Base-by-base conservation (phyloP, 2,888 invertebrate species). In the Drosophila subsilvestris region DNA sequence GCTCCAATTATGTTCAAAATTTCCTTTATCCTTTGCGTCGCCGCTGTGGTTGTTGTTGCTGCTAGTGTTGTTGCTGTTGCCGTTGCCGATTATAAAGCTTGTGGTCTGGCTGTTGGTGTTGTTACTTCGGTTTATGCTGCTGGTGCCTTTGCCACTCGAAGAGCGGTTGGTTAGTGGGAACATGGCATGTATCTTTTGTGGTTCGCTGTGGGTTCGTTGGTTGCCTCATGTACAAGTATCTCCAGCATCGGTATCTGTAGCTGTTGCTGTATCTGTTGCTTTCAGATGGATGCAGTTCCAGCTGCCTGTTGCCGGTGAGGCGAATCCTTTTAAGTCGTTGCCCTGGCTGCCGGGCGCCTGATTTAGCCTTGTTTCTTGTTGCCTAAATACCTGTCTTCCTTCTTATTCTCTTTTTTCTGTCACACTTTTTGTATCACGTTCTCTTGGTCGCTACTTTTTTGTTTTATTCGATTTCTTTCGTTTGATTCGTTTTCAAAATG, bases 1-100 rank as follows among this genome's bases (percentile, higher is more conserved):
- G 82, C 90, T 90, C 91, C 91, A 91, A 81, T 90, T 91, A 89
- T 90, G 91, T 89, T 91, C 90, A 80, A 90, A 90, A 80, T 90
- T 88, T 84, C 86, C 85, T 88, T 90, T 90, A 89, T 91, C 91
- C 90, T 91, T 70, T 58, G 53, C 47, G 67, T 7, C 74, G 59
- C 44, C 62, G 59, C 17, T 67, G 56, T 54, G 49, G 20, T 57
- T 47, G 55, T 53, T 58, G 37, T 63, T 53, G 57, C 20, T 58
- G 58, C 42, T 22, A 50, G 45, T 61, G 61, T 60, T 47, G 29
- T 57, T 45, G 70, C 44, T 49, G 63, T 42, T 71, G 69, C 74
- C 60, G 61, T 20, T 56, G 45, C 27, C 75, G 56, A 51, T 65
- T 58, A 55, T 56, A 55, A 66, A 66, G 66, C 66, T 66, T 17